Conservation (phyloP, 2,888 invertebrate genomes). For the Furcula furcula region DNA sequence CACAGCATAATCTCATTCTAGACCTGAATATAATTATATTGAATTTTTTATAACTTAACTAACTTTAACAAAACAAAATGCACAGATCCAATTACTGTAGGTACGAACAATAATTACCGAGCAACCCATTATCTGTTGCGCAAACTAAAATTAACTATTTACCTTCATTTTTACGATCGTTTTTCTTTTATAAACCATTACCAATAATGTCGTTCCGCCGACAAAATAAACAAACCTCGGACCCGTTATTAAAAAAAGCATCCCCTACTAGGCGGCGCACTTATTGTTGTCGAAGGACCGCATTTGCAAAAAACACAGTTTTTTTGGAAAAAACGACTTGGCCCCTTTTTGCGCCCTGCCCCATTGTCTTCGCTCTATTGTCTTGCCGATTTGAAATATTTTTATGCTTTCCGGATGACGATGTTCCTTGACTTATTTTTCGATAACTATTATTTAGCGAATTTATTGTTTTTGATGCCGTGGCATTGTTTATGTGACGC, state of each 20-base stretch:
- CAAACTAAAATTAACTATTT: slow-evolving; percentile 9
- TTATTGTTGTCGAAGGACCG: slow-evolving; percentile 68
- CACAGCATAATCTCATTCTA: too few species aligned
- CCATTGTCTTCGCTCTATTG: slow-evolving; percentile 78
- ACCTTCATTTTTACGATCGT: slow-evolving; percentile 21
- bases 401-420: slow-evolving; percentile 78
- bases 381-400: slow-evolving; percentile 77
- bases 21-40: too few species aligned
- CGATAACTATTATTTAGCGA: slow-evolving; percentile 78
- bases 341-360: slow-evolving; percentile 67
- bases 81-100: not conserved
- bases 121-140: not conserved
- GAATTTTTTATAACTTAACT: too few species aligned
- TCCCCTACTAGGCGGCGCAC: slow-evolving; percentile 54
- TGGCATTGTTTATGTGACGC: slow-evolving; percentile 43
- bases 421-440: slow-evolving; percentile 76
- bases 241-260: slow-evolving; percentile 70
- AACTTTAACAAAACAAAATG: too few species aligned
- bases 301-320: slow-evolving; percentile 66
- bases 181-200: slow-evolving; percentile 55
- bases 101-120: not conserved
- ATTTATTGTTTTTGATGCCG: slow-evolving; percentile 62
- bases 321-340: slow-evolving; percentile 58
- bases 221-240: slow-evolving; percentile 72
- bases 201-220: slow-evolving; percentile 53